These are phyloP conservation scores for Nasua narica DNA, from an alignment of 2,797 vertebrate species.

Conservation along the genomic window DNA sequence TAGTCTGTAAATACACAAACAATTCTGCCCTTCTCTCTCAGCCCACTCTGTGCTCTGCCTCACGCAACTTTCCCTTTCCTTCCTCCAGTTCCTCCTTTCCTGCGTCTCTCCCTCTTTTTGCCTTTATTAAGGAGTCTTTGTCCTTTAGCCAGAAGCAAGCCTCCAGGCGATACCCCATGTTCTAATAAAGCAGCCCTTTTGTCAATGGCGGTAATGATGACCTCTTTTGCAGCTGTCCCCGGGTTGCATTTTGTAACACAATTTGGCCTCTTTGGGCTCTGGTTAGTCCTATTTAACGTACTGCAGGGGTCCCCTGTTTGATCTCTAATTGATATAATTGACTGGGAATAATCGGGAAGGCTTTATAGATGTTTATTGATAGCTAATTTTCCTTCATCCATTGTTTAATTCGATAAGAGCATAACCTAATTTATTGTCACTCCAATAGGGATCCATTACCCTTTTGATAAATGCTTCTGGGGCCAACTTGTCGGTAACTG, in stretches of 20 bases:
- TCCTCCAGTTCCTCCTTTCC: background rate
- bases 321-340: constrained; percentile 92
- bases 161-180: constrained; percentile 84
- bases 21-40: background rate
- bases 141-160: constrained; percentile 83
- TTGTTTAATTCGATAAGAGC: constrained; percentile 87
- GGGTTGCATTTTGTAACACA: constrained; percentile 88
- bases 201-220: constrained; percentile 86
- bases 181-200: constrained; percentile 89
- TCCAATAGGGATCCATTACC: constrained; percentile 87
- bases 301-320: constrained; percentile 88
- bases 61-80: background rate
- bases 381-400: constrained; percentile 88
- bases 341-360: constrained; percentile 87
- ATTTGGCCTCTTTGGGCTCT: constrained; percentile 87
- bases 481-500: constrained; percentile 86
- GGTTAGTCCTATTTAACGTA: constrained; percentile 87
- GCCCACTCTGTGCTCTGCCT: background rate
- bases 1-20: background rate
- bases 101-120: constrained; percentile 24
- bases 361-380: constrained; percentile 89
- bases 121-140: constrained; percentile 80
- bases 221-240: constrained; percentile 86
- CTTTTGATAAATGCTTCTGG: constrained; percentile 88
- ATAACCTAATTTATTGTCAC: constrained; percentile 88